These are phyloP conservation scores for Hippocampus guttulatus DNA, from an alignment of 2,113 vertebrate species.

Conservation along the genomic window DNA sequence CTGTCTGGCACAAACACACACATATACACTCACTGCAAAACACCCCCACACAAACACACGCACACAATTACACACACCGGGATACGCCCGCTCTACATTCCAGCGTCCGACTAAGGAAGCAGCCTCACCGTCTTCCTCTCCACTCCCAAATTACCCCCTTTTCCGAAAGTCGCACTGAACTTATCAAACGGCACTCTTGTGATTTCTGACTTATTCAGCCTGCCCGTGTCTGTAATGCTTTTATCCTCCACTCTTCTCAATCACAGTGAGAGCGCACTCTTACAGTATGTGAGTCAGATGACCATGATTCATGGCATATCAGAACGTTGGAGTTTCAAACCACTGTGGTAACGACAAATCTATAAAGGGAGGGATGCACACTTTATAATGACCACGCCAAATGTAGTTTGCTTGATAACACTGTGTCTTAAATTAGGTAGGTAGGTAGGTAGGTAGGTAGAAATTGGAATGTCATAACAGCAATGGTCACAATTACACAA, in stretches of 20 bases:
- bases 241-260: slow-evolving; percentile 13
- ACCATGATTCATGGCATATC: background rate
- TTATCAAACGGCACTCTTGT: slow-evolving; percentile 53
- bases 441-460: too few species aligned
- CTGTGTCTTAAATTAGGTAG: background rate
- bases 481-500: too few species aligned
- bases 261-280: background rate
- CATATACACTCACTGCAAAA: slow-evolving; percentile 59
- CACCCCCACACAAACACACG: slow-evolving; percentile 57
- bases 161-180: slow-evolving; percentile 58
- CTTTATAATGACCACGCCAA: background rate
- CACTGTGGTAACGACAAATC: background rate
- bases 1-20: slow-evolving; percentile 71
- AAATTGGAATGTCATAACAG: too few species aligned
- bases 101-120: slow-evolving; percentile 71
- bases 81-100: slow-evolving; percentile 78
- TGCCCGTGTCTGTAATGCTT: slow-evolving; percentile 19
- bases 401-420: background rate
- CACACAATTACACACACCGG: slow-evolving; percentile 57
- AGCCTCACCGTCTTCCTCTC: slow-evolving; percentile 68
- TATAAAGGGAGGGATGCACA: background rate
- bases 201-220: slow-evolving; percentile 44
- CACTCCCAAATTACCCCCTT: slow-evolving; percentile 73
- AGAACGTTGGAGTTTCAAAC: background rate
- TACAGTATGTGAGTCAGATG: background rate